Percentiles rank a stretch among this genome's conserved stretches.
phyloP scores from a whole-genome alignment of 2,888 invertebrate species.

The Drosophila fulvimacula region DNA sequence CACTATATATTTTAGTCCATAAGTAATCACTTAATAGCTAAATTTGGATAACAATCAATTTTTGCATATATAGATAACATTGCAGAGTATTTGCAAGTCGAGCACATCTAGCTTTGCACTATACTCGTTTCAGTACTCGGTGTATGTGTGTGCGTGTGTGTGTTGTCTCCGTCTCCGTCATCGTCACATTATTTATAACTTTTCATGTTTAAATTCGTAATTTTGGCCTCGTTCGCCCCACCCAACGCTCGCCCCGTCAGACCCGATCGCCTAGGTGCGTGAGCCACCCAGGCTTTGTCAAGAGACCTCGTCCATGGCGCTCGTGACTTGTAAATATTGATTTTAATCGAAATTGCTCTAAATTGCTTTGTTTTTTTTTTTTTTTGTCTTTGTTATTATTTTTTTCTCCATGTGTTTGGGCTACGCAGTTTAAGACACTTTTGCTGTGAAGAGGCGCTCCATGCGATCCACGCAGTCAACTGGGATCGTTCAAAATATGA shows the following conservation, averaged over 20 bases:
- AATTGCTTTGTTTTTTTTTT: conserved; percentile 63
- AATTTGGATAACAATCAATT: too few relatives aligned
- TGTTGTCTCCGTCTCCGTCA: conserved; percentile 51
- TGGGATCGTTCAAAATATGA: conserved; percentile 13
- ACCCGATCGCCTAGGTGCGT: conserved; percentile 11
- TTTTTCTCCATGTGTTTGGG: conserved; percentile 48
- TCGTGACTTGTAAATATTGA: conserved; percentile 78
- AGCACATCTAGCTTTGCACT: not conserved
- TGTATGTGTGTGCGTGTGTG: conserved; percentile 17
- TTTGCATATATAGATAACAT: too few relatives aligned
- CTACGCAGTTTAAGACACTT: conserved; percentile 76
- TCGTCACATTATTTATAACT: conserved; percentile 74
- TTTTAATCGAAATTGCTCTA: conserved; percentile 83
- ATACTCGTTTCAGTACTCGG: conserved; percentile 4
- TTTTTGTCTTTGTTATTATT: not conserved
- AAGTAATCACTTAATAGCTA: too few relatives aligned
- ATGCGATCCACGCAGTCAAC: not conserved
- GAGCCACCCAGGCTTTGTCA: conserved; percentile 36
- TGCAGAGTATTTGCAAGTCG: conserved; percentile 15
- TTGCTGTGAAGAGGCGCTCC: conserved; percentile 64
- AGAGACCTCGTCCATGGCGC: conserved; percentile 34
- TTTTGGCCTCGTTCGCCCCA: conserved; percentile 46
- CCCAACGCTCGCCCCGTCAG: not conserved
- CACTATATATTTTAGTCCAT: too few relatives aligned
- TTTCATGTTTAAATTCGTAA: conserved; percentile 77